phyloP scores from a whole-genome alignment of 2,888 invertebrate species.

The Rhopalosiphum nymphaeae region DNA sequence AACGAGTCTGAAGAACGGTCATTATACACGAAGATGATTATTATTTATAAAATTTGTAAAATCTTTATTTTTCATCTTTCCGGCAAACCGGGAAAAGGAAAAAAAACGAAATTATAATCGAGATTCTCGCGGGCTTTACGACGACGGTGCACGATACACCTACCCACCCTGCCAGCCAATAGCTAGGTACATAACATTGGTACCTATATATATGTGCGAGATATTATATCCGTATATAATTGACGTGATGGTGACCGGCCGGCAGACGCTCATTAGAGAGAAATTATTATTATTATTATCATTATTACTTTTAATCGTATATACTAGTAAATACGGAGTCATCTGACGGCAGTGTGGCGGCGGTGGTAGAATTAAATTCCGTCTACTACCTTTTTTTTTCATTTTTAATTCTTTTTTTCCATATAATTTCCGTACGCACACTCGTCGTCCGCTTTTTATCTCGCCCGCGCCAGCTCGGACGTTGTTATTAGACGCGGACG shows the following conservation, averaged over 20 bases:
- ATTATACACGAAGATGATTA: neutral
- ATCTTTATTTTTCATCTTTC: neutral
- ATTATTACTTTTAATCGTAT: conserved; percentile 54
- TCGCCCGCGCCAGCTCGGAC: conserved; percentile 1
- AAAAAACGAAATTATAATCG: conserved; percentile 13
- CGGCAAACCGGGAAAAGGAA: neutral
- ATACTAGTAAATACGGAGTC: neutral
- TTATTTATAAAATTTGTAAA: neutral
- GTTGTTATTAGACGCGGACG: conserved; percentile 27
- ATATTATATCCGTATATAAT: conserved; percentile 36
- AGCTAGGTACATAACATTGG: neutral
- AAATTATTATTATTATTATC: conserved; percentile 60
- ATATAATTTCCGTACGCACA: conserved; percentile 26
- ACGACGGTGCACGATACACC: neutral
- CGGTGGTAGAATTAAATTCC: conserved; percentile 37
- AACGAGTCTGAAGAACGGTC: neutral
- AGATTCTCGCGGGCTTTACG: neutral
- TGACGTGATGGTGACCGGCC: conserved; percentile 39
- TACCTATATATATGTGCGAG: neutral
- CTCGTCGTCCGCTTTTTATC: conserved; percentile 29
- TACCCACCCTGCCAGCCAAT: neutral
- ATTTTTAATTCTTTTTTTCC: neutral
- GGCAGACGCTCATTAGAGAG: conserved; percentile 60
- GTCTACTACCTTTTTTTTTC: conserved; percentile 23
- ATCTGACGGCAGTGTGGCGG: neutral